Evolutionary conservation across 2,888 invertebrate genomes (phyloP).

Genomic region (Conomelus anceps): DNA sequence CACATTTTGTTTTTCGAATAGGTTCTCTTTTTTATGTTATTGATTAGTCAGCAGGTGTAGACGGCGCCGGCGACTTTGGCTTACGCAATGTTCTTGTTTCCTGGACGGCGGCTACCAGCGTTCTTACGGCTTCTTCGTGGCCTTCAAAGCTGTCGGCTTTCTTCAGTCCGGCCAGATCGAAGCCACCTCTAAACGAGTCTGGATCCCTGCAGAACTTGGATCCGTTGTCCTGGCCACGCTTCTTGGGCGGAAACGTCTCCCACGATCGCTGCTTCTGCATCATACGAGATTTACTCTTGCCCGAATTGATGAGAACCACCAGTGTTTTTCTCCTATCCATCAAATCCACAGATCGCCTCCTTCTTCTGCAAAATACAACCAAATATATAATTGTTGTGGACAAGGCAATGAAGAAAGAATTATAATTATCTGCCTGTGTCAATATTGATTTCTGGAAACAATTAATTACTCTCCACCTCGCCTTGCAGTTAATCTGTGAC

Average conservation of each 20-base stretch:
- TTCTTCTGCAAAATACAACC: slow-evolving; percentile 28
- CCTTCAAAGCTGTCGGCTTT: slow-evolving; percentile 63
- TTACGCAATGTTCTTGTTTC: slow-evolving; percentile 51
- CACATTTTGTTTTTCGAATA: neutral
- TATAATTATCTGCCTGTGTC: no score
- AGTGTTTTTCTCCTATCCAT: slow-evolving; percentile 48
- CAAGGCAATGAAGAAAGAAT: no score
- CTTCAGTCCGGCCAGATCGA: slow-evolving; percentile 42
- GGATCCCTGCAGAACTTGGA: slow-evolving; percentile 38
- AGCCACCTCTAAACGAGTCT: slow-evolving; percentile 38
- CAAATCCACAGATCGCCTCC: slow-evolving; percentile 33
- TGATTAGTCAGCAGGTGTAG: slow-evolving; percentile 10
- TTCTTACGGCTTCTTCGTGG: slow-evolving; percentile 60
- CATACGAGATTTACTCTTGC: slow-evolving; percentile 38
- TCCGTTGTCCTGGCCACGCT: slow-evolving; percentile 30
- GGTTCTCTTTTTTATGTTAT: neutral
- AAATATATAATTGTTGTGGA: no score
- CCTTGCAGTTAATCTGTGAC: no score
- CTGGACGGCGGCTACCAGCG: slow-evolving; percentile 59
- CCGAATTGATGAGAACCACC: slow-evolving; percentile 41
- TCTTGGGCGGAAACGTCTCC: slow-evolving; percentile 56
- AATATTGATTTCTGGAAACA: no score
- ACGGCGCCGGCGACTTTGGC: slow-evolving; percentile 29
- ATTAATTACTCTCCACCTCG: no score
- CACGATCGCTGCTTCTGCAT: slow-evolving; percentile 56